Evolutionary conservation across 2,888 invertebrate species (phyloP), one percentile per base, ranked within the genome.

Genomic region (Leptopilina drosophilae): DNA sequence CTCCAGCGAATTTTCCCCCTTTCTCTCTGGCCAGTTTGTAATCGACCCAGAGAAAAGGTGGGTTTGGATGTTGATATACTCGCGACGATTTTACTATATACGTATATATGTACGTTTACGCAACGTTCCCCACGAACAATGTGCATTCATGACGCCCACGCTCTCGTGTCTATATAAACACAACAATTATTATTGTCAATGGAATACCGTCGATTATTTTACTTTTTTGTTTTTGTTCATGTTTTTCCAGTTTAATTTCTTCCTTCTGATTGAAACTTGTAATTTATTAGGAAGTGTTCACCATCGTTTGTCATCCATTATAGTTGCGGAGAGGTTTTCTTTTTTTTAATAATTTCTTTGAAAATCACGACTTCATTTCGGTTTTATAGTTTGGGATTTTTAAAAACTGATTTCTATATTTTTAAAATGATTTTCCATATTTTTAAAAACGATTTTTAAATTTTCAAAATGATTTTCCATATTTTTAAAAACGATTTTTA

Each of bases 1-100:
- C 83, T 82, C 78, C 77, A 80, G 53, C 78, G 82, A 80, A 64
- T 81, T 79, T 79, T 82, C 80, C 81, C 83, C 83, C 79, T 81
- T 81, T 79, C 80, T 79, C 78, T 79, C 49, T 49, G 81, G 81
- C 82, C 81, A 79, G 77, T 64, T 33, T 64, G 33, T 64, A 64
- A 64, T 64, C 64, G 64, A 64, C 64, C 64, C 26, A 11, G 11
- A 64, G 64, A 14, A 64, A 64, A 64, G 64, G 64, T 64, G 64
- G 64, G 64, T 40, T 33, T 26, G 64, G 11, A 11, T 40, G 64
- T 64, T 64, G 64, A 49, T 69, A 69, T 69, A 49, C 53, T 69
- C 33, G 7, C 46, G 26, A 20, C 15, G 64, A 40, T 64, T 64
- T 49, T 64, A 64, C 64, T 64, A 64, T 64, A 20, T 20, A 20